Evolutionary conservation across 2,888 invertebrate genomes (phyloP).

Genomic region (Alloscopus bannaensis): DNA sequence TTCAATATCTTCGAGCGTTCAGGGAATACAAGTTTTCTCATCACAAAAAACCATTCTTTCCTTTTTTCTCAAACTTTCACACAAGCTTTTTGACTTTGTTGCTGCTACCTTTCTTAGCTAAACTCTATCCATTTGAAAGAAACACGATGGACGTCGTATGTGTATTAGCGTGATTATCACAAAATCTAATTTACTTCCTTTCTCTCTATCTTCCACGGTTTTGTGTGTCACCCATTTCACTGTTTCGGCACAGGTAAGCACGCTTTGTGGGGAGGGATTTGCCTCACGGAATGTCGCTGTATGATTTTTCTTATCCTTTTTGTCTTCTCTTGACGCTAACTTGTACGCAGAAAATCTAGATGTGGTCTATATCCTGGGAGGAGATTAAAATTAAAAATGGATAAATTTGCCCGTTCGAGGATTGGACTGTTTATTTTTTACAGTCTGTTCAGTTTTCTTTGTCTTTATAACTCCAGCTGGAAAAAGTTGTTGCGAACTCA

Average conservation of each 20-base stretch:
- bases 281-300: not conserved
- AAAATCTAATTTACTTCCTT: not conserved
- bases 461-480: no score
- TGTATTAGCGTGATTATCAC: not conserved
- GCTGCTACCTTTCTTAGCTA: not conserved
- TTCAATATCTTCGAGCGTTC: no score
- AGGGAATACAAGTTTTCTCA: no score
- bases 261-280: not conserved
- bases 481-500: no score
- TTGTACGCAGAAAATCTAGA: not conserved
- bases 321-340: not conserved
- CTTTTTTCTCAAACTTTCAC: not conserved
- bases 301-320: not conserved
- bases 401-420: not conserved
- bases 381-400: not conserved
- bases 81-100: not conserved
- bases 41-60: no score
- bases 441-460: not conserved
- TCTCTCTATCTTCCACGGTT: not conserved
- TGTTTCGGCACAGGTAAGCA: no score
- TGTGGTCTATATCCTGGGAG: no score
- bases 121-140: not conserved
- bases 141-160: not conserved
- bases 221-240: not conserved
- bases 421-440: not conserved